These are phyloP conservation scores for Gastrophryne carolinensis DNA, from an alignment of 2,797 vertebrate species.

Conservation along the genomic window DNA sequence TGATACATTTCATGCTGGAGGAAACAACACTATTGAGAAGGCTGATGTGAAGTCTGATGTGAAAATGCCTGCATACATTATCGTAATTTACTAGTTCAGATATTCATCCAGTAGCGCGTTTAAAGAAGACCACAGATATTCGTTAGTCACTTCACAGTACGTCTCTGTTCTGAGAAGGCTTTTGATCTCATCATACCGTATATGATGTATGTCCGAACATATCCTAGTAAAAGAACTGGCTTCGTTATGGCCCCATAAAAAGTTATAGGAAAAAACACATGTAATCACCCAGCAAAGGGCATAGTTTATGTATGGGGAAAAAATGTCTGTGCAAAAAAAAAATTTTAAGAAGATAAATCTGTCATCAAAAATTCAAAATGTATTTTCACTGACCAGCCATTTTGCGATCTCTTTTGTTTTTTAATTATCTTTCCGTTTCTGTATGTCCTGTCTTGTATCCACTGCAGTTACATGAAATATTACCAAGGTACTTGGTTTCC, in stretches of 20 bases:
- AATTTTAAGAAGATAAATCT: no score
- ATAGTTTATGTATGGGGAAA: no score
- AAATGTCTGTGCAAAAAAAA: no score
- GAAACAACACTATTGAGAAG: slow-evolving; percentile 45
- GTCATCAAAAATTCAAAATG: no score
- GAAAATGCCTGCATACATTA: slow-evolving; percentile 46
- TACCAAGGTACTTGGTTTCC: no score
- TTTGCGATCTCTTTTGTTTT: no score
- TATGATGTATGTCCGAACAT: slow-evolving; percentile 4
- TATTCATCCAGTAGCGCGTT: slow-evolving; percentile 15
- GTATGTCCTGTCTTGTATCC: no score
- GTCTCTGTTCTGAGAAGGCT: background rate
- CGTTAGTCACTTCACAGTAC: slow-evolving; percentile 4
- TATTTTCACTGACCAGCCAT: no score
- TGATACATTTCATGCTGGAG: slow-evolving; percentile 29
- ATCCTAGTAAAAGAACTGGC: slow-evolving; percentile 8
- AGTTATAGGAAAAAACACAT: background rate
- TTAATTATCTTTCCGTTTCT: no score
- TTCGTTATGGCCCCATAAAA: background rate
- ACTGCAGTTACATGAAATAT: no score
- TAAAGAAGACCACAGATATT: slow-evolving; percentile 26
- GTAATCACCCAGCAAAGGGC: no score
- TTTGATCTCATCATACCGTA: background rate
- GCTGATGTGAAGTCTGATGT: slow-evolving; percentile 47
- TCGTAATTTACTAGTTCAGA: slow-evolving; percentile 32